Base-by-base conservation (phyloP, 2,113 vertebrate genomes). In the Anhinga rufa region DNA sequence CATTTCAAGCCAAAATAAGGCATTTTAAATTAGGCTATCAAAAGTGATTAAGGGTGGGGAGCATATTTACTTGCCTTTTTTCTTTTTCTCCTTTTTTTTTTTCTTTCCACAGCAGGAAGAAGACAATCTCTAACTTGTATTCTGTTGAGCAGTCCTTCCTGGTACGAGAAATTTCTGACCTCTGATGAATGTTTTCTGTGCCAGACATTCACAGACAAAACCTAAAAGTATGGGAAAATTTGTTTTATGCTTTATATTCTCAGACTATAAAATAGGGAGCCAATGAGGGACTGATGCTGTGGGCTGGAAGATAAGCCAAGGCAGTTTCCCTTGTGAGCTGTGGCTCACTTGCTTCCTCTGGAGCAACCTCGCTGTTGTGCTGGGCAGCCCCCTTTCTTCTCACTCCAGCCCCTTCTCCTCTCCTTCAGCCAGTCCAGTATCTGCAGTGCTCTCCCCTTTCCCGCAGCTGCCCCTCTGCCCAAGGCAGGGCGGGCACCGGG, bases 391-490 rank as follows among this genome's bases (percentile, higher is more conserved):
- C 5, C 17, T 58, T 24, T 79, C 48, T 19, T 40, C 4, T 36
- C 7, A 54, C 42, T 32, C 32, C 32, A 51, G 12, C 22, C 48
- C 34, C 17, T 28, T 55, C 83, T 66, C 31, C 72, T 64, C 36
- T 42, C 17, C 28, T 65, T 42, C 68, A 70, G 84, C 9, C 29
- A 12, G 61, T 52, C 19, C n/a, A 38, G 28, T 2, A 48, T 34
- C 4, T 25, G 29, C 48, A 38, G 65, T 9, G 52, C 40, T 71
- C 38, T 32, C 10, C 14, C 29, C 19, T 51, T 51, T 38, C 58
- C 48, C 60, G 32, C 0, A 1, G 9, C 46, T 0, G 1, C 18
- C 26, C 11, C 16, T 29, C 46, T 0, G 2, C 36, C 40, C 42
- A 13, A 9, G 72, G 17, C 70, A 29, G 20, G 38, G 21, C 34